Percentiles rank a stretch among this genome's conserved stretches.
Evolutionary conservation across 2,888 invertebrate genomes (phyloP).

Genomic region (Dynastes tityus): DNA sequence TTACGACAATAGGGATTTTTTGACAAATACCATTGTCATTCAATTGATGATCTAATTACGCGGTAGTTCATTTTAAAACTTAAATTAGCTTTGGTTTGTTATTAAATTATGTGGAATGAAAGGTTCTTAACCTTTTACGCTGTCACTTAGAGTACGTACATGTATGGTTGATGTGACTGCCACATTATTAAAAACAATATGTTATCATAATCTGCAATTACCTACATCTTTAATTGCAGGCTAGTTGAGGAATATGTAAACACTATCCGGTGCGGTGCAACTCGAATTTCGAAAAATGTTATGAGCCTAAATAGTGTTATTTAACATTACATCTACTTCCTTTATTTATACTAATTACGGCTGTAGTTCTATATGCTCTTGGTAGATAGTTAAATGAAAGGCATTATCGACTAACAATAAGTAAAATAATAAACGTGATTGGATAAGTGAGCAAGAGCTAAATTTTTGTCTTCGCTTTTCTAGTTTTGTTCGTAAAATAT

Average conservation of each 20-base stretch:
- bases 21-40: no score
- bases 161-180: neutral
- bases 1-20: no score
- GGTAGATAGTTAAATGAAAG: neutral
- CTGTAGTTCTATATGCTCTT: neutral
- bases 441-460: neutral
- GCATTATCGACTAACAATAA: neutral
- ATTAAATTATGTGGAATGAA: neutral
- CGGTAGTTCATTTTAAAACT: neutral
- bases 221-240: neutral
- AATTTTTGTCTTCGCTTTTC: no score
- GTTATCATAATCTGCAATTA: neutral
- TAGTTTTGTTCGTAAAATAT: no score
- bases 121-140: neutral
- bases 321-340: conserved; percentile 1
- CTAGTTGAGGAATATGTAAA: neutral
- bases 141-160: neutral
- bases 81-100: neutral
- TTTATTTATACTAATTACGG: conserved; percentile 1
- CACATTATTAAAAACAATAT: conserved; percentile 1
- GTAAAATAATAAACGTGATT: neutral
- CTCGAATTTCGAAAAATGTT: neutral
- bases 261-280: neutral
- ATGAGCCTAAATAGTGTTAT: neutral
- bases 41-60: no score